Base-by-base conservation (phyloP, 2,113 vertebrate genomes). In the Murina feae region DNA sequence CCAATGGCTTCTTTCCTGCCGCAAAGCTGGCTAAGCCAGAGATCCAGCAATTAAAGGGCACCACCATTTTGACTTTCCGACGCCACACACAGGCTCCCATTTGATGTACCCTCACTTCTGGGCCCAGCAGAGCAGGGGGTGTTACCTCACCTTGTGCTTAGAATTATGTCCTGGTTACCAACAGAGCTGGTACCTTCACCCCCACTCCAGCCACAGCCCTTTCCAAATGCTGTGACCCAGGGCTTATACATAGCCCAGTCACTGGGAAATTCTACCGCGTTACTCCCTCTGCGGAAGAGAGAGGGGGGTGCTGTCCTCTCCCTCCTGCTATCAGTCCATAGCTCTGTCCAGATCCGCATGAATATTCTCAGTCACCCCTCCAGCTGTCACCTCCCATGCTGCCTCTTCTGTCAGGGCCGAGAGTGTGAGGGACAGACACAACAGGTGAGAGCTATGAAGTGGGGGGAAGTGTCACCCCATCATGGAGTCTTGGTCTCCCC, bases 261-360 rank as follows among this genome's bases (percentile, higher is more conserved):
- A 1, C 18, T 60, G 25, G 51, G 72, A 79, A 82, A 85, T 30
- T 17, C 28, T 7, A 13, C 84, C 20, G 42, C 4, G 0, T 25
- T 35, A 23, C 65, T 12, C 23, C 4, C 58, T 37, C 88, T 32
- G 63, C 35, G 9, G 32, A 4, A 71, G 58, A 60, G 49, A 12
- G 12, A 9, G 32, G 5, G 2, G 55, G 16, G 0, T 2, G 0
- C 32, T 76, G 28, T 37, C 17, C 20, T 10, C 65, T 21, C 39
- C 32, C 60, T 44, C 71, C 53, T 9, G 39, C 28, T 68, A 5
- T 63, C 20, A n/a, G 81, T 37, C 63, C 71, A 44, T 2, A 16
- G 79, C 32, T 37, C 79, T 44, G 9, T 37, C 13, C 2, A 10
- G 20, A 68, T 1, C 2, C 1, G 23, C 55, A 39, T 0, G 12